Evolutionary conservation across 2,797 vertebrate species (phyloP).

Genomic region (Chaunax sp.): DNA sequence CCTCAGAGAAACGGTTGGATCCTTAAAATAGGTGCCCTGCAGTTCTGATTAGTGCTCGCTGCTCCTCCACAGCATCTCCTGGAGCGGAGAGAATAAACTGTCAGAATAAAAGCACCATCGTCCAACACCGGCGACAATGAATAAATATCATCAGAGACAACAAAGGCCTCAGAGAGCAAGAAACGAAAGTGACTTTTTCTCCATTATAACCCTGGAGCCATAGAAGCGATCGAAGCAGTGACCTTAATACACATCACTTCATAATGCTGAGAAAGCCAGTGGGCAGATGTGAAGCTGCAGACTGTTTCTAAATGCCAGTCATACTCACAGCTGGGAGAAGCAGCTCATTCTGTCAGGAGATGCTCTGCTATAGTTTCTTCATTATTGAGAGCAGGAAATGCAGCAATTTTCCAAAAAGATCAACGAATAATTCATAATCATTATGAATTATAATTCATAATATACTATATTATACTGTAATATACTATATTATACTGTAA

Average conservation of each 20-base stretch:
- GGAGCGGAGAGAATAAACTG: slow-evolving; percentile 48
- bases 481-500: too few relatives aligned
- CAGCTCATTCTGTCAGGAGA: slow-evolving; percentile 32
- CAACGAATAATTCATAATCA: too few relatives aligned
- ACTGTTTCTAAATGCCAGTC: slow-evolving; percentile 60
- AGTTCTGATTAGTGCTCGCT: slow-evolving; percentile 67
- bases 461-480: too few relatives aligned
- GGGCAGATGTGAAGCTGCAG: slow-evolving; percentile 55
- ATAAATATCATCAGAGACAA: slow-evolving; percentile 56
- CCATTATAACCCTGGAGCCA: slow-evolving; percentile 34
- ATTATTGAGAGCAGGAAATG: slow-evolving; percentile 8
- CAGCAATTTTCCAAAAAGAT: too few relatives aligned
- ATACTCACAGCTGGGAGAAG: slow-evolving; percentile 46
- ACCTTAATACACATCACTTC: slow-evolving; percentile 56
- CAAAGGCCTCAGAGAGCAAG: slow-evolving; percentile 20
- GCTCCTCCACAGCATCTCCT: slow-evolving; percentile 48
- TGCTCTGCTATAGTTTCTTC: slow-evolving; percentile 12
- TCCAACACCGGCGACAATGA: slow-evolving; percentile 46
- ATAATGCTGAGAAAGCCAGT: slow-evolving; percentile 15
- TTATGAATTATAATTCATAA: too few relatives aligned
- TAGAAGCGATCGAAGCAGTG: slow-evolving; percentile 48
- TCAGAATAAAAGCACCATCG: slow-evolving; percentile 44
- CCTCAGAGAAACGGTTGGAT: slow-evolving; percentile 52
- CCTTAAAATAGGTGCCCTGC: slow-evolving; percentile 51
- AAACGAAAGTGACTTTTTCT: slow-evolving; percentile 25